Conservation (phyloP, 2,888 invertebrate genomes). For the Habrosyne pyritoides region DNA sequence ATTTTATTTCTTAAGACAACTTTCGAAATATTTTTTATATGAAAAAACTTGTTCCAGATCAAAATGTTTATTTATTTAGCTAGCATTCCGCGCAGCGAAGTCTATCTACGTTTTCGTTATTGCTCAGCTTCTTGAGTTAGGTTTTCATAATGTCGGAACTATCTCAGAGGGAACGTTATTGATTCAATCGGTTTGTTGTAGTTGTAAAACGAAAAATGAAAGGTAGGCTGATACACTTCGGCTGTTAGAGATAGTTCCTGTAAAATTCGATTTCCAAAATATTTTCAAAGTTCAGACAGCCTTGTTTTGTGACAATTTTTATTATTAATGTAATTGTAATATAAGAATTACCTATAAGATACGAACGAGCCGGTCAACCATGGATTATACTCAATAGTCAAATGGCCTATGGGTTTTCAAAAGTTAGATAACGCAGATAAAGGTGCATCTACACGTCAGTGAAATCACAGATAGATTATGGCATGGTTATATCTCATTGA, state of each 20-base stretch:
- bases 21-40: slow-evolving; percentile 70
- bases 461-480: slow-evolving; percentile 73
- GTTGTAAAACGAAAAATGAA: slow-evolving; percentile 29
- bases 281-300: slow-evolving; percentile 48
- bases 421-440: slow-evolving; percentile 34
- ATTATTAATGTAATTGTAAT: slow-evolving; percentile 30
- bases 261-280: slow-evolving; percentile 50
- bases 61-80: slow-evolving; percentile 55
- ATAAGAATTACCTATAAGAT: slow-evolving; percentile 24
- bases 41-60: slow-evolving; percentile 72
- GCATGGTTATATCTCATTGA: slow-evolving; percentile 48
- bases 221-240: slow-evolving; percentile 33
- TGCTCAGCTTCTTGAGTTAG: slow-evolving; percentile 31
- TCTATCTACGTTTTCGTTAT: slow-evolving; percentile 41
- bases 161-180: background rate
- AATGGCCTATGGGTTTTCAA: slow-evolving; percentile 34
- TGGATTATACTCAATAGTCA: slow-evolving; percentile 34
- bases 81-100: slow-evolving; percentile 39
- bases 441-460: slow-evolving; percentile 62
- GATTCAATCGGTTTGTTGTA: slow-evolving; percentile 1
- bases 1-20: slow-evolving; percentile 66
- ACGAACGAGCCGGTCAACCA: slow-evolving; percentile 37
- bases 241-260: slow-evolving; percentile 40
- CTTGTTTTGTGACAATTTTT: slow-evolving; percentile 44
- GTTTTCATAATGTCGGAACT: background rate